Conservation (phyloP, 2,113 vertebrate species). For the Heptranchias perlo region DNA sequence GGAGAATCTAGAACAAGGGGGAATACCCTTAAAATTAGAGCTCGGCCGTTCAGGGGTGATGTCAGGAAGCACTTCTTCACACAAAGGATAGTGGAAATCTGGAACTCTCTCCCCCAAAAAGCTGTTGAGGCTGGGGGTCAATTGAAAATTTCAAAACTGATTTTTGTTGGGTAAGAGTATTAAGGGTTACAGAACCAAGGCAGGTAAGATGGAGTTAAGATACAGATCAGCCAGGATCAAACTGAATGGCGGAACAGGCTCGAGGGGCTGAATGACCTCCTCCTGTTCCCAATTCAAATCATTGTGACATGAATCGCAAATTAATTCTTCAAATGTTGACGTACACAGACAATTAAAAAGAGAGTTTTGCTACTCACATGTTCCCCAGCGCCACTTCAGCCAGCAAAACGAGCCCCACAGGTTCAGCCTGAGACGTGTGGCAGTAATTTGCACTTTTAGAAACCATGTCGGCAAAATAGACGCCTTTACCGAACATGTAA, state of each 20-base stretch:
- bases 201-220: background rate
- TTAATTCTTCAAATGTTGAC: background rate
- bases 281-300: background rate
- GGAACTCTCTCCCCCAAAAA: background rate
- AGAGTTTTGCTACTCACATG: slow-evolving; percentile 69
- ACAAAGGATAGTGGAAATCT: background rate
- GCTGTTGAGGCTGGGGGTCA: background rate
- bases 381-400: slow-evolving; percentile 95
- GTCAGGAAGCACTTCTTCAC: background rate
- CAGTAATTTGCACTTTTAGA: slow-evolving; percentile 99
- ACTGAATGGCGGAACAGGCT: background rate
- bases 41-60: background rate
- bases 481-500: slow-evolving; percentile 98
- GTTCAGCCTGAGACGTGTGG: slow-evolving; percentile 86
- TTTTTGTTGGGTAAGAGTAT: too few species aligned
- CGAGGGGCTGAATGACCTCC: background rate
- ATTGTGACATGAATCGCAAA: background rate
- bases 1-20: background rate
- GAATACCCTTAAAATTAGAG: background rate
- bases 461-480: slow-evolving; percentile 99
- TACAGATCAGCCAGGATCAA: background rate
- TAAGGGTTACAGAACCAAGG: background rate
- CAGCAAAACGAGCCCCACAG: slow-evolving; percentile 79
- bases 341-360: background rate
- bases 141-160: background rate